phyloP scores from a whole-genome alignment of 2,113 vertebrate genomes.

The Calyptomena viridis region DNA sequence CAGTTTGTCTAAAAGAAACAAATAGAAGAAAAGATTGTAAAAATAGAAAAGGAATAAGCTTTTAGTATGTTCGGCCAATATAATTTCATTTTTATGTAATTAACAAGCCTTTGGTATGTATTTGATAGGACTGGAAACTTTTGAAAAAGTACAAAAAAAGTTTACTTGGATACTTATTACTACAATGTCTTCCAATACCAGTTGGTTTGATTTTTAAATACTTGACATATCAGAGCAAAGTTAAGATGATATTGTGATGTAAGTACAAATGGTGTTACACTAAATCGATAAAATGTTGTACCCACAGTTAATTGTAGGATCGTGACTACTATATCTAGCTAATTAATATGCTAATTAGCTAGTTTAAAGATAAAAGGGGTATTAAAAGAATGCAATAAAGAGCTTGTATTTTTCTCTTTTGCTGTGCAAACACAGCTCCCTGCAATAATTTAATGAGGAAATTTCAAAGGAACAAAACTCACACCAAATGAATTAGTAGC shows the following conservation, averaged over 20 bases:
- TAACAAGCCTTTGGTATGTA: background rate
- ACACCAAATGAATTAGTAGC: conserved; percentile 18
- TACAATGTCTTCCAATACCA: background rate
- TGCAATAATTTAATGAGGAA: conserved; percentile 41
- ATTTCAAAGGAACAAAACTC: conserved; percentile 43
- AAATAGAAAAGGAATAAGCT: background rate
- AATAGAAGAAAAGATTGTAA: background rate
- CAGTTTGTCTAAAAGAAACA: background rate
- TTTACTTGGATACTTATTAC: background rate
- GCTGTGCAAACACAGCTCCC: conserved; percentile 28
- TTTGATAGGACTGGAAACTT: background rate
- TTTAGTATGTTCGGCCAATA: background rate
- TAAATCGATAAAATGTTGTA: background rate
- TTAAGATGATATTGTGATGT: background rate
- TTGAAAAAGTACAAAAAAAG: background rate
- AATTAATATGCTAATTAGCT: conserved; percentile 56
- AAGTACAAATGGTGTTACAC: background rate
- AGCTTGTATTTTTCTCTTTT: conserved; percentile 31
- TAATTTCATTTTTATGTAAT: background rate
- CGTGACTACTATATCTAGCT: background rate
- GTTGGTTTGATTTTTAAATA: background rate
- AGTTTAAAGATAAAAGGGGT: conserved; percentile 27
- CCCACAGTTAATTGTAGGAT: background rate
- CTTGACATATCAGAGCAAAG: background rate
- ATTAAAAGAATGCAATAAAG: conserved; percentile 17